Evolutionary conservation across 2,888 invertebrate genomes (phyloP).

Genomic region (Conops quadrifasciatus): DNA sequence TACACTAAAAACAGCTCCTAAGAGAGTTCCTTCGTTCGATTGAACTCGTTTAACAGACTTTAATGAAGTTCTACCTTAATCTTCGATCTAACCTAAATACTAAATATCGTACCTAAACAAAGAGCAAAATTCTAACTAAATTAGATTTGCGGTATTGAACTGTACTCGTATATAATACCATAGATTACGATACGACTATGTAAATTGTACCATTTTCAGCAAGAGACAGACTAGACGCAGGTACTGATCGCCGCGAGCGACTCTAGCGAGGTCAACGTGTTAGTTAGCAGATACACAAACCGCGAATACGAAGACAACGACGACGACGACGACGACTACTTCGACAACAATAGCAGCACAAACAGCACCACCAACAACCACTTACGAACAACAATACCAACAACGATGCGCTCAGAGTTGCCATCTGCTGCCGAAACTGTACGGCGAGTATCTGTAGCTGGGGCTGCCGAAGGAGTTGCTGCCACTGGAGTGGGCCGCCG

Average conservation of each 20-base stretch:
- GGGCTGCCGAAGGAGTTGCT: slow-evolving; percentile 62
- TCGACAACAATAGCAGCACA: no score
- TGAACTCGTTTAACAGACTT: no score
- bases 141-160: no score
- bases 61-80: no score
- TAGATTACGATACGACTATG: neutral
- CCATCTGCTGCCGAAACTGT: slow-evolving; percentile 64
- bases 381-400: slow-evolving; percentile 19
- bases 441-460: slow-evolving; percentile 65
- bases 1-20: no score
- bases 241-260: slow-evolving; percentile 8
- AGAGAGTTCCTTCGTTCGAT: no score
- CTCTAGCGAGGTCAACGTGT: slow-evolving; percentile 8
- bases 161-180: no score
- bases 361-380: slow-evolving; percentile 43
- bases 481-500: slow-evolving; percentile 55
- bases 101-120: no score
- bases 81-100: no score
- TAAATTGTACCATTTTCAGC: slow-evolving; percentile 19
- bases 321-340: slow-evolving; percentile 10
- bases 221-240: slow-evolving; percentile 22
- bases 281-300: slow-evolving; percentile 25
- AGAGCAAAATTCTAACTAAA: no score
- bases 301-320: slow-evolving; percentile 21
- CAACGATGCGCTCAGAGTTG: slow-evolving; percentile 53